phyloP scores from a whole-genome alignment of 2,888 invertebrate species.

The Agrilus biguttatus region DNA sequence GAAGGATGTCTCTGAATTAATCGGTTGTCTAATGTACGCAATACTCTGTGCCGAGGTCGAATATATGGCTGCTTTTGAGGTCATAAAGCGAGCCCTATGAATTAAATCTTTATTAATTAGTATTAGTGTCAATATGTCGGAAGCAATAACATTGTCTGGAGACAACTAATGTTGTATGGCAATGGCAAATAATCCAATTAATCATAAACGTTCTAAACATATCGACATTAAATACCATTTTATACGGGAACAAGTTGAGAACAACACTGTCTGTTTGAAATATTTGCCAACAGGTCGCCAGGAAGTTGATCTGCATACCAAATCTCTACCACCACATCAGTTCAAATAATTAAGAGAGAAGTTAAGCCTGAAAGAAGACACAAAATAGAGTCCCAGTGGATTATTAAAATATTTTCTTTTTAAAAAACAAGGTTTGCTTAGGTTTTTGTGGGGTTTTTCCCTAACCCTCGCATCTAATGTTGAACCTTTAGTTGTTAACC shows the following conservation, averaged over 20 bases:
- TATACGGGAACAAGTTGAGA: too few species aligned
- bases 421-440: too few species aligned
- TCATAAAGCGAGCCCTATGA: constrained; percentile 1
- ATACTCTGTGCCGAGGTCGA: background rate
- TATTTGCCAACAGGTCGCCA: background rate
- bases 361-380: too few species aligned
- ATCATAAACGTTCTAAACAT: constrained; percentile 4
- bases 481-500: too few species aligned
- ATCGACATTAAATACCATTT: constrained; percentile 3
- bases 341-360: too few species aligned
- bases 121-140: constrained; percentile 1
- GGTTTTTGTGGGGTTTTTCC: too few species aligned
- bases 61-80: constrained; percentile 1
- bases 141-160: background rate
- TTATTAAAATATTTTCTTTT: too few species aligned
- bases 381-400: too few species aligned
- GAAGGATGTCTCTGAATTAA: background rate
- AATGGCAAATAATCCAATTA: constrained; percentile 2
- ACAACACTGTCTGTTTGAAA: background rate
- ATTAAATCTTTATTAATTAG: constrained; percentile 1
- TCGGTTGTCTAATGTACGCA: constrained; percentile 4
- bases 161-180: constrained; percentile 4
- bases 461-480: too few species aligned
- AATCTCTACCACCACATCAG: background rate
- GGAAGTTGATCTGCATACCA: background rate